A percentile compares a stretch with the other conserved stretches of the same genome.
These are phyloP conservation scores for Spinus pinus DNA, from an alignment of 2,797 vertebrate species.

Conservation along the genomic window DNA sequence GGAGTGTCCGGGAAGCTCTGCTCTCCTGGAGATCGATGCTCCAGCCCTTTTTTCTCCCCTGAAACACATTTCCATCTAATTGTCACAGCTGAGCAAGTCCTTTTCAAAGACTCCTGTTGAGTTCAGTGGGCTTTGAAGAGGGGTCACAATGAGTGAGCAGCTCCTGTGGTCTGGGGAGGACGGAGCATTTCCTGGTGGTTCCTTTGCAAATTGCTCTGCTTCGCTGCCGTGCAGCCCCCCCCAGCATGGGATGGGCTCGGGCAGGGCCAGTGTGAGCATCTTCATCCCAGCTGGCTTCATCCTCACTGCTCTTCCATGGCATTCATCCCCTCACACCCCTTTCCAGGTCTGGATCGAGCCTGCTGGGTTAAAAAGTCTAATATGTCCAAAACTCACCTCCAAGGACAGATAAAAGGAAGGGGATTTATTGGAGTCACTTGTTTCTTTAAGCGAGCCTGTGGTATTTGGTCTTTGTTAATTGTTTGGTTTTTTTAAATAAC, in stretches of 20 bases:
- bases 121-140: slow-evolving; percentile 31
- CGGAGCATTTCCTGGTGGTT: neutral
- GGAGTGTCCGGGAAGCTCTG: neutral
- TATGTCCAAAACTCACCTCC: no score
- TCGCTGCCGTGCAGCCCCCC: accelerated
- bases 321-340: neutral
- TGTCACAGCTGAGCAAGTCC: neutral
- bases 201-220: neutral
- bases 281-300: neutral
- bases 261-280: neutral
- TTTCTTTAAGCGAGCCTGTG: no score
- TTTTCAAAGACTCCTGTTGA: slow-evolving; percentile 10
- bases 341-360: neutral
- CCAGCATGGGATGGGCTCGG: neutral
- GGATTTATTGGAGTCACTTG: no score
- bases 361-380: neutral
- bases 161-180: slow-evolving; percentile 23
- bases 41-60: neutral
- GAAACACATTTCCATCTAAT: neutral
- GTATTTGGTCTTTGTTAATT: no score
- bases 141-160: slow-evolving; percentile 18
- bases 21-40: neutral
- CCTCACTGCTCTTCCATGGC: neutral
- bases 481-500: neutral
- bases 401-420: no score